Evolutionary conservation across 2,113 vertebrate species (phyloP).

Genomic region (Ancistrus triradiatus): DNA sequence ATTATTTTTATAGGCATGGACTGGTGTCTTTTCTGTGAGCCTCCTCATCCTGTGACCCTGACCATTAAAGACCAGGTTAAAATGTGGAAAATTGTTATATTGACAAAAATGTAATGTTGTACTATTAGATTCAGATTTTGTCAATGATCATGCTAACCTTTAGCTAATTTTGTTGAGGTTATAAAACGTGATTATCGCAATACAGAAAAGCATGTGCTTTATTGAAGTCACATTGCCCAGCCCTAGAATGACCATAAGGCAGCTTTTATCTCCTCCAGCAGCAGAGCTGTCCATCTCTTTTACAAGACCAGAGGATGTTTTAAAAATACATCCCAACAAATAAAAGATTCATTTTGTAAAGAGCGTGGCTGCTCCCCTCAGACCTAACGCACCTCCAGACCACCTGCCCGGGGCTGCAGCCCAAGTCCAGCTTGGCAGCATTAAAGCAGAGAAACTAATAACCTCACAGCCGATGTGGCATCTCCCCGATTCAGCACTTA

Average conservation of each 20-base stretch:
- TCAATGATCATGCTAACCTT: too few relatives aligned
- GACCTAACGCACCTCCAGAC: conserved; percentile 48
- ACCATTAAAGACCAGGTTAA: too few relatives aligned
- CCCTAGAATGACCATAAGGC: neutral
- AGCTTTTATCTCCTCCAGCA: neutral
- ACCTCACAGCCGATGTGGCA: conserved; percentile 47
- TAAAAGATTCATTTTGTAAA: conserved; percentile 79
- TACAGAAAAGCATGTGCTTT: too few relatives aligned
- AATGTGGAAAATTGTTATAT: too few relatives aligned
- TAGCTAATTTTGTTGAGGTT: too few relatives aligned
- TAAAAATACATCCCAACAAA: conserved; percentile 74
- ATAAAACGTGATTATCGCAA: too few relatives aligned
- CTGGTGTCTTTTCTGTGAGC: too few relatives aligned
- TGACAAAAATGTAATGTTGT: too few relatives aligned
- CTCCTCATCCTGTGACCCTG: too few relatives aligned
- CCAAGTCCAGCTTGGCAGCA: conserved; percentile 47
- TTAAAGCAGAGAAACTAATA: conserved; percentile 71
- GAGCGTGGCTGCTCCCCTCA: conserved; percentile 61
- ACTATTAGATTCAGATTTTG: too few relatives aligned
- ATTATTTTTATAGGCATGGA: too few relatives aligned
- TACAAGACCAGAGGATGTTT: conserved; percentile 66
- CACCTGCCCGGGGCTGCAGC: conserved; percentile 66
- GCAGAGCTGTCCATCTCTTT: conserved; percentile 45
- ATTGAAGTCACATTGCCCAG: too few relatives aligned
- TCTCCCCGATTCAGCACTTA: conserved; percentile 77